Evolutionary conservation across 1,140 invertebrate species (phyloP).

Genomic region (Arion vulgaris): DNA sequence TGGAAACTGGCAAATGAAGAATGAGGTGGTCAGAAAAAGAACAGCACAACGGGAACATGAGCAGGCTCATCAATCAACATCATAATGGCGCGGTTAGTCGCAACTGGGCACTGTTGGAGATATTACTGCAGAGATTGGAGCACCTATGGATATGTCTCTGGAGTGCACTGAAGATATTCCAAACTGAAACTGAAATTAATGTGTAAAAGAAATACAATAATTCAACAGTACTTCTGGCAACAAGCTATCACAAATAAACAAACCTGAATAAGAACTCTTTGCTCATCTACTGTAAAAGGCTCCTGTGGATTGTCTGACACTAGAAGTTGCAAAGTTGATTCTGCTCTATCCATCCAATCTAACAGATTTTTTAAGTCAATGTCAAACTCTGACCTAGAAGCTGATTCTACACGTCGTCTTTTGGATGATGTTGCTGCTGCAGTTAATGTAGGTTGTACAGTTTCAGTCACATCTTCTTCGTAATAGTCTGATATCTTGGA

Average conservation of each 20-base stretch:
- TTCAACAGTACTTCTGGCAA: too few species aligned
- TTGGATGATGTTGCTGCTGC: slow-evolving; percentile 52
- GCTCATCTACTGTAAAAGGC: slow-evolving; percentile 77
- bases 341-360: slow-evolving; percentile 78
- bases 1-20: too few species aligned
- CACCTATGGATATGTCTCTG: too few species aligned
- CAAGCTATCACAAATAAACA: neutral
- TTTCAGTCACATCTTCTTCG: slow-evolving; percentile 50
- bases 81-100: too few species aligned
- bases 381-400: slow-evolving; percentile 75
- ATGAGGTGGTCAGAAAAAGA: too few species aligned
- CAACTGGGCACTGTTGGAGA: too few species aligned
- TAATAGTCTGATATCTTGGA: slow-evolving; percentile 49
- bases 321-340: slow-evolving; percentile 74
- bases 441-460: slow-evolving; percentile 42
- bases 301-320: slow-evolving; percentile 75
- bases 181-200: too few species aligned
- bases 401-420: slow-evolving; percentile 61
- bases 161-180: too few species aligned
- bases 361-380: slow-evolving; percentile 74
- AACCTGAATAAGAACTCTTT: slow-evolving; percentile 76
- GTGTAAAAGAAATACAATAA: too few species aligned
- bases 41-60: too few species aligned
- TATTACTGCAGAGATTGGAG: too few species aligned
- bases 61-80: too few species aligned